Conservation (phyloP, 1,140 invertebrate species). For the Euura saliciscinereae region DNA sequence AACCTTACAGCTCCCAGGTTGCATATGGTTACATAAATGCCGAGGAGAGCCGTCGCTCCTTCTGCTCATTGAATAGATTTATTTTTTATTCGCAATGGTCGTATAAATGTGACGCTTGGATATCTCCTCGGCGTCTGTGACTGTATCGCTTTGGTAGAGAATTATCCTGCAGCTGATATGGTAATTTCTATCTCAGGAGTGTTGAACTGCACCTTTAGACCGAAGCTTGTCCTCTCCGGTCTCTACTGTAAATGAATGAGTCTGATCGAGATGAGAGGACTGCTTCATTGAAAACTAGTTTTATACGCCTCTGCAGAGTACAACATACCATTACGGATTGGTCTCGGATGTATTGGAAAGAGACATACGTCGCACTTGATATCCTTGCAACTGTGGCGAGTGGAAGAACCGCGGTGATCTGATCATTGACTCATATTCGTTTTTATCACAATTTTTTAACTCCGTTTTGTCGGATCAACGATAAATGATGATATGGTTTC, state of each 20-base stretch:
- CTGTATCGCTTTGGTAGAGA: no score
- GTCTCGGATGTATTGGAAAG: background rate
- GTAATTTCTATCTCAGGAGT: no score
- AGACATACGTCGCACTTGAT: background rate
- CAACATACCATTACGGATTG: background rate
- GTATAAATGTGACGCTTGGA: no score
- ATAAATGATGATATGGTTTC: background rate
- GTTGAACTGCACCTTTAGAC: no score
- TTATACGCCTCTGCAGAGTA: background rate
- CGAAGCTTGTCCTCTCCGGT: no score
- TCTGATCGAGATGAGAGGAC: background rate
- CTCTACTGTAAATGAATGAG: background rate
- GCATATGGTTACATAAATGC: constrained; percentile 3
- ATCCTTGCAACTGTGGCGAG: background rate
- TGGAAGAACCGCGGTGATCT: background rate
- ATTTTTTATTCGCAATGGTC: no score
- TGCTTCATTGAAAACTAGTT: constrained; percentile 5
- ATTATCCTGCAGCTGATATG: no score
- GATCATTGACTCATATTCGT: no score
- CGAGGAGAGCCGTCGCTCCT: background rate
- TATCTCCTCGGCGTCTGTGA: no score
- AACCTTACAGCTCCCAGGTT: background rate
- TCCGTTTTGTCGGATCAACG: background rate
- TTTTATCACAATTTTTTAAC: no score
- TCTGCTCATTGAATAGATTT: no score